These are phyloP conservation scores for Balearica regulorum DNA, from an alignment of 2,797 vertebrate genomes.

Conservation along the genomic window DNA sequence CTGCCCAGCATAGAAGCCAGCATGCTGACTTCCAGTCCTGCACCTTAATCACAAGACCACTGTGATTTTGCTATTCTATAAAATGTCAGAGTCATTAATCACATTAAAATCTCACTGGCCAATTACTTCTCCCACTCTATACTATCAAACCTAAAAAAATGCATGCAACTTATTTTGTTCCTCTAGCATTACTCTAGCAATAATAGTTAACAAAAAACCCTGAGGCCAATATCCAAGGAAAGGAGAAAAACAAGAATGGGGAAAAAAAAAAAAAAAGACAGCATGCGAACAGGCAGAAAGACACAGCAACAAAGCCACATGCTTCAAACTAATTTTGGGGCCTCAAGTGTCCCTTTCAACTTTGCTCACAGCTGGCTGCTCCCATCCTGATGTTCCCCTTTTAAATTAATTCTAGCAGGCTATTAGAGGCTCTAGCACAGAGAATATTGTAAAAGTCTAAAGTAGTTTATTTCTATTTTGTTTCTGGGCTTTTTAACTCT, in stretches of 20 bases:
- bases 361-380: constrained; percentile 42
- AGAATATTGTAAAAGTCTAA: neutral
- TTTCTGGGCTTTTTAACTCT: neutral
- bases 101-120: neutral
- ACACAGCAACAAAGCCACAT: neutral
- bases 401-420: constrained; percentile 48
- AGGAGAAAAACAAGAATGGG: neutral
- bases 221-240: neutral
- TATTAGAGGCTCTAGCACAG: constrained; percentile 27
- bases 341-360: constrained; percentile 30
- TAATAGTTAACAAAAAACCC: neutral
- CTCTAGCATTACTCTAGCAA: neutral
- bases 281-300: neutral
- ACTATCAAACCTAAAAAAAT: neutral
- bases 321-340: neutral
- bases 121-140: neutral
- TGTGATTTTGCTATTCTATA: neutral
- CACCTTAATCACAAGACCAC: neutral
- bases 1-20: neutral
- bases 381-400: neutral
- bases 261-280: neutral
- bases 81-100: neutral
- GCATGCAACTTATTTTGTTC: neutral
- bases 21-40: neutral
- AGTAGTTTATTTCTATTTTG: constrained; percentile 1